phyloP scores from a whole-genome alignment of 2,888 invertebrate genomes.

The Volucella inflata region DNA sequence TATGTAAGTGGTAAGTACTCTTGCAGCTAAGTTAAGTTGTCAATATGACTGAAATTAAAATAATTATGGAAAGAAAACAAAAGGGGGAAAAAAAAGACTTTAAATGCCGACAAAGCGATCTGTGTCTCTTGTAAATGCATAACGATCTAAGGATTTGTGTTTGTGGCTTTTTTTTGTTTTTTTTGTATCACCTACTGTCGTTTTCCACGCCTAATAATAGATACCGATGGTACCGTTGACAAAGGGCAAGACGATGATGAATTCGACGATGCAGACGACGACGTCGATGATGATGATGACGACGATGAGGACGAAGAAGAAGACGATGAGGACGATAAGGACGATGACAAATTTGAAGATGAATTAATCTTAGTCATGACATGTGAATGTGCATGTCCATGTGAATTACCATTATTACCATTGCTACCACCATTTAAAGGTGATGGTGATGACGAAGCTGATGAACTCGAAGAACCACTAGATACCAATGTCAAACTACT shows the following conservation, averaged over 20 bases:
- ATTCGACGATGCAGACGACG: neutral
- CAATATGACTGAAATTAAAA: too few species aligned
- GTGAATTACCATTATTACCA: conserved; percentile 8
- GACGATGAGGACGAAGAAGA: conserved; percentile 7
- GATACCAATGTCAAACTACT: conserved; percentile 32
- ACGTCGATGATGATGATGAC: conserved; percentile 15
- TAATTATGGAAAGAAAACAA: neutral
- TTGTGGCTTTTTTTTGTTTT: neutral
- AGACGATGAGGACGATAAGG: conserved; percentile 1
- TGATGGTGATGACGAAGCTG: conserved; percentile 31
- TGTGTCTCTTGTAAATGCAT: conserved; percentile 13
- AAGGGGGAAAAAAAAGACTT: neutral
- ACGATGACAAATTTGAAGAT: neutral
- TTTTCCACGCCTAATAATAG: conserved; percentile 46
- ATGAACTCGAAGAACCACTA: conserved; percentile 7
- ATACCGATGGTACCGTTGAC: conserved; percentile 36
- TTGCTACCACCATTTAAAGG: conserved; percentile 24
- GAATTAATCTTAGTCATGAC: conserved; percentile 48
- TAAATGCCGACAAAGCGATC: neutral
- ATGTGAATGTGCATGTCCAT: too few species aligned
- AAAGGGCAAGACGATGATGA: neutral
- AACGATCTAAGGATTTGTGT: conserved; percentile 19
- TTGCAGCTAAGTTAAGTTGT: too few species aligned
- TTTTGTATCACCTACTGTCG: conserved; percentile 25
- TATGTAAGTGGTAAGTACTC: too few species aligned